Base-by-base conservation (phyloP, 2,888 invertebrate genomes). In the Sabellastarte sp. region DNA sequence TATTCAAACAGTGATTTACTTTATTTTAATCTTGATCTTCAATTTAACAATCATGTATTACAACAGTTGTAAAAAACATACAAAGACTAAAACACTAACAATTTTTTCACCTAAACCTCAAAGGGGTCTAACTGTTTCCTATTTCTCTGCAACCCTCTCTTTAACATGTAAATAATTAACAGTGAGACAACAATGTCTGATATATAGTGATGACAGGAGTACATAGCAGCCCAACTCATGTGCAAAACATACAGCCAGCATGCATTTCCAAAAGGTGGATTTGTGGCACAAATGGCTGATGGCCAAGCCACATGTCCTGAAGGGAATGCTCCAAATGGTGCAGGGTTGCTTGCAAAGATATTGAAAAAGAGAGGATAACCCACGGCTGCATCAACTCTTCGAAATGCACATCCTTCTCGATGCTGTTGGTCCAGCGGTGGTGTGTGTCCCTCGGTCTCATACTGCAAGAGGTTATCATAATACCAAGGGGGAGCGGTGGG, bases 241-340 rank as follows among this genome's bases (percentile, higher is more conserved):
- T 65, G 71, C 41, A 59, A 10, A 3, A 73, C 60, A 61, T 73
- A 73, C 30, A 62, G 15, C 3, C 53, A 28, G 55, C 71, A 61
- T 31, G 57, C 29, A 10, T 61, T 2, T 3, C 61, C 20, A 1
- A 57, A 50, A 1, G 65, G 68, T 10, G 65, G 63, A 2, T 57
- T 30, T 3, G 62, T 59, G 51, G 68, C n/a, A 10, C 55, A 59
- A n/a, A 69, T 61, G 50, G 66, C 64, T 50, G 59, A 56, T 3
- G 73, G 70, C 73, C 73, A 73, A 4, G 68, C 64, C 59, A 73
- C 73, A 64, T 73, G 73, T 26, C 73, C 73, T 10, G 73, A 73
- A 53, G 73, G 73, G 60, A 73, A 71, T 20, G 73, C 71, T 10
- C 67, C 73, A 51, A 69, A 73, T 29, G 72, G 72, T 50, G 70